Conservation (phyloP, 2,797 vertebrate species). For the Lacerta bilineata region DNA sequence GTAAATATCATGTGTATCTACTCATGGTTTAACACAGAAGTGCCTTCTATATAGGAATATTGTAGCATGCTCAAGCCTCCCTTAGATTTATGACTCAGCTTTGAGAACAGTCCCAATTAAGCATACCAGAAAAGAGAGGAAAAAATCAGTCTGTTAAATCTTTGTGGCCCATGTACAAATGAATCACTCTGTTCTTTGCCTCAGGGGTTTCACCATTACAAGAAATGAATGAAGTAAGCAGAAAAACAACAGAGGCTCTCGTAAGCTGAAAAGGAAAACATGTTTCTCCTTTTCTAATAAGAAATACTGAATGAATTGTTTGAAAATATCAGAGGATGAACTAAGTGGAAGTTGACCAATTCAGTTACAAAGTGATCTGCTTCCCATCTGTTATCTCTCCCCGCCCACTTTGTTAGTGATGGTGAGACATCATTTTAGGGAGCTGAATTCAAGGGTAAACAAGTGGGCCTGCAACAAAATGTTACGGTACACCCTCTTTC, state of each 20-base stretch:
- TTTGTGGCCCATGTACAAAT: slow-evolving; percentile 69
- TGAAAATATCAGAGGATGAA: slow-evolving; percentile 72
- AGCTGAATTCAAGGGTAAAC: background rate
- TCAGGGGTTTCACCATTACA: slow-evolving; percentile 66
- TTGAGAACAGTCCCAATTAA: slow-evolving; percentile 66
- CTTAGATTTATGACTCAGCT: slow-evolving; percentile 45
- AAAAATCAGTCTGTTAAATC: slow-evolving; percentile 72
- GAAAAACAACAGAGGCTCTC: slow-evolving; percentile 41
- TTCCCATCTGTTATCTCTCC: slow-evolving; percentile 60
- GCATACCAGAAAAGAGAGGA: slow-evolving; percentile 13
- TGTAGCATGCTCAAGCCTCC: slow-evolving; percentile 6
- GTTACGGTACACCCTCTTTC: background rate
- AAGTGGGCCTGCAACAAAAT: background rate
- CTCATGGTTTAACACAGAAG: background rate
- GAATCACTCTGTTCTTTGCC: slow-evolving; percentile 73
- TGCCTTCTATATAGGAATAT: background rate
- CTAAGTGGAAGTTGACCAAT: slow-evolving; percentile 70
- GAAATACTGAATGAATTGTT: slow-evolving; percentile 70
- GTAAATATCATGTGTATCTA: slow-evolving; percentile 17
- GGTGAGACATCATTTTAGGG: background rate
- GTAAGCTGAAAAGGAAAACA: slow-evolving; percentile 66
- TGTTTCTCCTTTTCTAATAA: slow-evolving; percentile 69
- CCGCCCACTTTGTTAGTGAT: background rate
- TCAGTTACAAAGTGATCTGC: slow-evolving; percentile 40
- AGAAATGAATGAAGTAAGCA: slow-evolving; percentile 76